phyloP scores from a whole-genome alignment of 2,888 invertebrate genomes.

The Emmelina monodactyla region DNA sequence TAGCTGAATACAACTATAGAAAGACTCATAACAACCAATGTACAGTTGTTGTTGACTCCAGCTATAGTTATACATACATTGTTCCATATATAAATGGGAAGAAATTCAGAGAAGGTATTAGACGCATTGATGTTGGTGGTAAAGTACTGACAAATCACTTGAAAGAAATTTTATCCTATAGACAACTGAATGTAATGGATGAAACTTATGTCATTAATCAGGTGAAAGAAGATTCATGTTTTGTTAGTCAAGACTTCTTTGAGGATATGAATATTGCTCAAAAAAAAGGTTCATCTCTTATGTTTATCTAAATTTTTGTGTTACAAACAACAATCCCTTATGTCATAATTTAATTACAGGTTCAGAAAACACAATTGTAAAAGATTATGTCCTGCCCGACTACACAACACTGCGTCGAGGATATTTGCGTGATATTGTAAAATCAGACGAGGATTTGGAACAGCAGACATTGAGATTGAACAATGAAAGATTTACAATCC shows the following conservation, averaged over 20 bases:
- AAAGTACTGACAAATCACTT: constrained; percentile 97
- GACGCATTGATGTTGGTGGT: constrained; percentile 93
- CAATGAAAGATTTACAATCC: constrained; percentile 94
- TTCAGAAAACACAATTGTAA: constrained; percentile 73
- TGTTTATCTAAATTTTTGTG: no score
- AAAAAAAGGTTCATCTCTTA: constrained; percentile 32
- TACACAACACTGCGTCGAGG: constrained; percentile 90
- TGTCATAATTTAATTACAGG: constrained; percentile 30
- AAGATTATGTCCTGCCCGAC: constrained; percentile 96
- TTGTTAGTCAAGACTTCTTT: constrained; percentile 85
- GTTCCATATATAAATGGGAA: constrained; percentile 88
- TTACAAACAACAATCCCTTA: no score
- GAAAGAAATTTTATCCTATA: constrained; percentile 96
- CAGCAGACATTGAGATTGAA: constrained; percentile 85
- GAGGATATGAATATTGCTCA: constrained; percentile 78
- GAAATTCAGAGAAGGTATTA: constrained; percentile 70
- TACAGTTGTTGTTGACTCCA: constrained; percentile 89
- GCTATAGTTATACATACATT: constrained; percentile 95
- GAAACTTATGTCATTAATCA: constrained; percentile 99
- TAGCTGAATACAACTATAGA: constrained; percentile 76
- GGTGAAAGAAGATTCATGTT: constrained; percentile 97
- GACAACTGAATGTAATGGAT: constrained; percentile 97
- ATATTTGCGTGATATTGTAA: constrained; percentile 52
- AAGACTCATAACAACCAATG: constrained; percentile 66
- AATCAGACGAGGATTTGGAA: constrained; percentile 56